Percentiles rank a stretch among this genome's conserved stretches.
These are phyloP conservation scores for Melanargia galathea DNA, from an alignment of 2,888 invertebrate species.

Conservation along the genomic window DNA sequence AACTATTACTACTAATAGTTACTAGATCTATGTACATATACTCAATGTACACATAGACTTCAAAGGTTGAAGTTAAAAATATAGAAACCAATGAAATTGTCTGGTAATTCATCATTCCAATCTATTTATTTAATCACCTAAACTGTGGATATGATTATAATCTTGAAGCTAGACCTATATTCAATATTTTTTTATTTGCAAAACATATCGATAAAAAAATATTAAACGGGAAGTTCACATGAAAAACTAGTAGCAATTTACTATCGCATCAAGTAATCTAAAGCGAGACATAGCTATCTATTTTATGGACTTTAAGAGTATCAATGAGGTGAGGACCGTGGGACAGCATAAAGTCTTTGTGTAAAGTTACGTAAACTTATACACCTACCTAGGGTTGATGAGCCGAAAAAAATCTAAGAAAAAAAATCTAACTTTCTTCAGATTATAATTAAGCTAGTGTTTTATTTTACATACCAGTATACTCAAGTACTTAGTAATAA, in stretches of 20 bases:
- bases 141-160: no score
- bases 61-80: no score
- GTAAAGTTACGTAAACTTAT: slow-evolving; percentile 35
- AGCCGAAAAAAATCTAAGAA: not conserved
- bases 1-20: no score
- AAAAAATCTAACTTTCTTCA: no score
- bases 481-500: not conserved
- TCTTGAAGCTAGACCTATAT: no score
- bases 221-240: slow-evolving; percentile 14
- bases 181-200: no score
- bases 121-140: no score
- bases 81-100: no score
- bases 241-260: slow-evolving; percentile 26
- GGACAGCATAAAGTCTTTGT: slow-evolving; percentile 37
- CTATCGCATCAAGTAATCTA: slow-evolving; percentile 18
- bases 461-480: not conserved
- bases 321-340: slow-evolving; percentile 36
- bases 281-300: slow-evolving; percentile 24
- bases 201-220: not conserved
- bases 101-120: no score
- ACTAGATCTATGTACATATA: no score
- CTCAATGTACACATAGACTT: no score
- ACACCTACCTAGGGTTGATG: slow-evolving; percentile 11
- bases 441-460: no score
- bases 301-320: slow-evolving; percentile 31